Percentiles rank a stretch among this genome's conserved stretches.
Conservation (phyloP, 2,888 invertebrate genomes). For the Dendrolimus pini region DNA sequence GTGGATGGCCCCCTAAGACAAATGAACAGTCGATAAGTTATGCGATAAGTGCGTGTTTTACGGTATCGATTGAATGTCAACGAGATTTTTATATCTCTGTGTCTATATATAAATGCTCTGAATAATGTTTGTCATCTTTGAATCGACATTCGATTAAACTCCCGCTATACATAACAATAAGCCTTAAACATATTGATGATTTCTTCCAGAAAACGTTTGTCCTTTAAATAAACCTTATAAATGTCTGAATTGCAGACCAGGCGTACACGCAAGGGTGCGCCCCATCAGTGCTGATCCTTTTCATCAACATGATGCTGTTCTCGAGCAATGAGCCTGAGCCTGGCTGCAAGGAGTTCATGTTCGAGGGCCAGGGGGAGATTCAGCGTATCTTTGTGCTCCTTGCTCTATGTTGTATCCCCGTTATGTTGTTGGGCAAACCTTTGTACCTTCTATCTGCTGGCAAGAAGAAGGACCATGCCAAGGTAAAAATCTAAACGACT, state of each 20-base stretch:
- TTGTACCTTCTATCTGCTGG: constrained; percentile 79
- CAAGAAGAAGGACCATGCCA: constrained; percentile 46
- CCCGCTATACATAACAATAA: too few relatives aligned
- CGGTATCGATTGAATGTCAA: too few relatives aligned
- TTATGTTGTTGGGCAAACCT: constrained; percentile 96
- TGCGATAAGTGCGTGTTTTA: too few relatives aligned
- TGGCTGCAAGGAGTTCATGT: constrained; percentile 81
- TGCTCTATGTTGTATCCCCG: constrained; percentile 91
- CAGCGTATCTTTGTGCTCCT: constrained; percentile 87
- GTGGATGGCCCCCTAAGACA: too few relatives aligned
- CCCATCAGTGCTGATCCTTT: constrained; percentile 96
- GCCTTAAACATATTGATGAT: too few relatives aligned
- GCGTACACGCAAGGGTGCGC: constrained; percentile 81
- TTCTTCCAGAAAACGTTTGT: neutral
- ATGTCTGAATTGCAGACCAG: constrained; percentile 27
- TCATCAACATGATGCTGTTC: constrained; percentile 99
- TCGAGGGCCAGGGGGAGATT: constrained; percentile 80
- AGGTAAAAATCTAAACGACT: constrained; percentile 26
- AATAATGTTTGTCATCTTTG: too few relatives aligned
- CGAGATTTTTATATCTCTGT: too few relatives aligned
- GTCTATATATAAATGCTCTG: too few relatives aligned
- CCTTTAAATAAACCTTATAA: neutral
- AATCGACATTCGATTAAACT: too few relatives aligned
- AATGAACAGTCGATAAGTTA: too few relatives aligned
- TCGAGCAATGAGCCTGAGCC: constrained; percentile 71